phyloP scores from a whole-genome alignment of 2,113 vertebrate species.

The Progne subis region DNA sequence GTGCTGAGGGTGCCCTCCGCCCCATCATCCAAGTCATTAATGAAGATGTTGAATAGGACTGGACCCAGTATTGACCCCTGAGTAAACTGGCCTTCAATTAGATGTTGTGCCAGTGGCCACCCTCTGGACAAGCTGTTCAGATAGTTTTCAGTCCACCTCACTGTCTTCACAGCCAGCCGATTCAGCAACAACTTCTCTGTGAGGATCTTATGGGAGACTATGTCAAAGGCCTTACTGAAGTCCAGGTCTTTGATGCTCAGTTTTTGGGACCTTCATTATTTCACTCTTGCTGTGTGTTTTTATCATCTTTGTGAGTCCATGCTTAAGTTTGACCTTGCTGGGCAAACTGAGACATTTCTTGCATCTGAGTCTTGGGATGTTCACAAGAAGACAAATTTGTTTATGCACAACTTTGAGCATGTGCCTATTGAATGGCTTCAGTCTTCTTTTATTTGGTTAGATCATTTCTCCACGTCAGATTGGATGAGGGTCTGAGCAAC shows the following conservation, averaged over 20 bases:
- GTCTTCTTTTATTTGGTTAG: background rate
- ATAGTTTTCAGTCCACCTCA: background rate
- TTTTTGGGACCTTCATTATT: background rate
- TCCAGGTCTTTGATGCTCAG: background rate
- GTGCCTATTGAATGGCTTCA: background rate
- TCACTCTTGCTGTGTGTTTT: background rate
- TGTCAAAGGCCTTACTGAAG: background rate
- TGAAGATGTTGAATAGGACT: background rate
- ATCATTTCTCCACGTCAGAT: background rate
- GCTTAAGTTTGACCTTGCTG: background rate
- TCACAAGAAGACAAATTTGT: background rate
- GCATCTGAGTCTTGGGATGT: background rate
- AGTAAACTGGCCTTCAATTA: background rate
- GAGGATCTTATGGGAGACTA: background rate
- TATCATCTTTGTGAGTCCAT: background rate
- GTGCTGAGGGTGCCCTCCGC: background rate
- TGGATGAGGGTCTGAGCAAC: background rate
- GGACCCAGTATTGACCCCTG: background rate
- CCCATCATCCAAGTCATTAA: background rate
- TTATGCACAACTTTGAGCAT: background rate
- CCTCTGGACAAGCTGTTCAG: background rate
- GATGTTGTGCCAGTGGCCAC: background rate
- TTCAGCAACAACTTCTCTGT: background rate
- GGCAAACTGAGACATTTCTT: background rate
- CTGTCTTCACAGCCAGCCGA: background rate